Evolutionary conservation across 2,113 vertebrate genomes (phyloP), one percentile per base, ranked within the genome.

Genomic region (Lophius piscatorius): DNA sequence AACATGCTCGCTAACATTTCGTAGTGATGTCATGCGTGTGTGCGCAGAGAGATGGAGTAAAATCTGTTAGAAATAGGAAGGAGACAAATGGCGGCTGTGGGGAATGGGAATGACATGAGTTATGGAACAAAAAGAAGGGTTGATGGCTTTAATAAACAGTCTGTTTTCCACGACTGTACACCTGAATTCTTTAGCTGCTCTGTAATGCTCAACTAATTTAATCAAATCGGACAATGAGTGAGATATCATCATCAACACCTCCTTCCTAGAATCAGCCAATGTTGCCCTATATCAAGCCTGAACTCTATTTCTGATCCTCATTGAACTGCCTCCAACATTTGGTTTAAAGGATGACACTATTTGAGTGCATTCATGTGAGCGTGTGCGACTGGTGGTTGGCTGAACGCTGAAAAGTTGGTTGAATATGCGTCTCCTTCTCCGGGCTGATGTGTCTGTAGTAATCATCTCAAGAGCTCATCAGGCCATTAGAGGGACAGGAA

Each of bases 381-480:
- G 74, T 44, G 63, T 34, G 77, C 13, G 47, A 44, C 45, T 64
- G 70, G 64, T 77, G 79, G 63, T 74, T 64, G 35, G 29, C 29
- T 31, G 29, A 31, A 31, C 5, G 29, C n/a, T 67, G 78, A 67
- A 40, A 80, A 56, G 70, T 58, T 47, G 57, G 56, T 78, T 64
- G 46, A 72, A 63, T 36, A 44, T 66, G 60, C 28, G 22, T 52
- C 57, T 63, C 65, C 56, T 57, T 71, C 63, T 67, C 70, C 48
- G 78, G 67, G 78, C 55, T 46, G 63, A 80, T 65, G 65, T 77
- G 79, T 89, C 88, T 73, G 65, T 50, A 65, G 63, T 71, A 70
- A 87, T 90, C 80, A 80, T 83, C 81, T 82, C 80, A 74, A 56
- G 74, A 71, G 55, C 79, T 80, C 81, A 80, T 89, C 80, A 78